These are phyloP conservation scores for Dexiosoma caninum DNA, from an alignment of 2,888 invertebrate species.

Conservation along the genomic window DNA sequence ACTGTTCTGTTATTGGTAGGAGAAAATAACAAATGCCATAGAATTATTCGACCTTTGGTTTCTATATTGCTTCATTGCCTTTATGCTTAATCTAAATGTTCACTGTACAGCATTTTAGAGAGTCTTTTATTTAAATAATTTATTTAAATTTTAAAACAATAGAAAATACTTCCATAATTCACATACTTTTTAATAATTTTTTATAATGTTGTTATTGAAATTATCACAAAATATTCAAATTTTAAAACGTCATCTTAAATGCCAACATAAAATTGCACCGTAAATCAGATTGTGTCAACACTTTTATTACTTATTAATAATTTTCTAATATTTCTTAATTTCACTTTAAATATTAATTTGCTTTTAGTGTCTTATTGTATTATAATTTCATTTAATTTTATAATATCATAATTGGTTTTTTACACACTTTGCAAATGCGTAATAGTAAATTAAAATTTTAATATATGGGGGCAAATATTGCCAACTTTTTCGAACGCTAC, in stretches of 20 bases:
- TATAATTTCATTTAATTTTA: too few species aligned
- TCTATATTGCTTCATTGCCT: too few species aligned
- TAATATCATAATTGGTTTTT: constrained; percentile 15
- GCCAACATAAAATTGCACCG: constrained; percentile 15
- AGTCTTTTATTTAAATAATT: not conserved
- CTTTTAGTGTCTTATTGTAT: not conserved
- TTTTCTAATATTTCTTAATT: constrained; percentile 5
- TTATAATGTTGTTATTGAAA: not conserved
- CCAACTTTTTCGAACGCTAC: not conserved
- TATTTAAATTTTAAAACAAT: too few species aligned
- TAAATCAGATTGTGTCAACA: constrained; percentile 47
- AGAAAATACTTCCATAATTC: too few species aligned
- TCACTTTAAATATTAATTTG: not conserved
- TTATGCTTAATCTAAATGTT: too few species aligned
- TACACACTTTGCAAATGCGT: too few species aligned
- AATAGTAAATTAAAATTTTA: too few species aligned
- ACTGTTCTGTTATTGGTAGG: too few species aligned
- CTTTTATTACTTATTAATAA: not conserved
- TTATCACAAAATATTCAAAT: constrained; percentile 9
- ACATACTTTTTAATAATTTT: too few species aligned
- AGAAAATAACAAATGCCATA: not conserved
- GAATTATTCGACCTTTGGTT: too few species aligned
- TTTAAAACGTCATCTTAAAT: not conserved
- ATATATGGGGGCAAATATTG: too few species aligned
- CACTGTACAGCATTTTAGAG: too few species aligned